Percentiles rank a stretch among this genome's conserved stretches.
Conservation (phyloP, 2,113 vertebrate genomes). For the Osmerus eperlanus region DNA sequence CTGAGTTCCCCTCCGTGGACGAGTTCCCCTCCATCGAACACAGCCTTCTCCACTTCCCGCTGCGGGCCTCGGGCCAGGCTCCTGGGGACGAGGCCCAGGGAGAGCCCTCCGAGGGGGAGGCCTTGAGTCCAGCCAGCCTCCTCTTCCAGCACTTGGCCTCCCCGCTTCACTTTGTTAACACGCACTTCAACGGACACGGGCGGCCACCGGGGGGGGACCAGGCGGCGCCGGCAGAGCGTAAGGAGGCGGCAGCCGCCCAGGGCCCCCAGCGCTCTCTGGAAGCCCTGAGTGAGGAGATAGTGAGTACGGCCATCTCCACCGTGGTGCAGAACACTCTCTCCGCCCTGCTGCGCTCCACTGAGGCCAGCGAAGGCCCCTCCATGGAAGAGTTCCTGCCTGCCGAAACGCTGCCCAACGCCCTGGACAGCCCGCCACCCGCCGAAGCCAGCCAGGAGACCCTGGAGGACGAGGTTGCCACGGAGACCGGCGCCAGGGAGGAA, state of each 20-base stretch:
- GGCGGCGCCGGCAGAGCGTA: slow-evolving; percentile 41
- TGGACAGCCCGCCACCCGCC: slow-evolving; percentile 23
- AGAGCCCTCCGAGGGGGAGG: slow-evolving; percentile 26
- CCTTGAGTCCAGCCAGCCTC: slow-evolving; percentile 70
- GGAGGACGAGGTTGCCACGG: slow-evolving; percentile 26
- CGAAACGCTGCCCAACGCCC: slow-evolving; percentile 50
- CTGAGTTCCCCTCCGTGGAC: slow-evolving; percentile 80
- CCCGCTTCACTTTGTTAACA: slow-evolving; percentile 97
- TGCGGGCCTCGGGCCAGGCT: slow-evolving; percentile 30
- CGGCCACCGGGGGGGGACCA: slow-evolving; percentile 49
- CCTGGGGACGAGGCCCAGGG: slow-evolving; percentile 18
- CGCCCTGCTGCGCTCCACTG: slow-evolving; percentile 76
- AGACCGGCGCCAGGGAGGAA: slow-evolving; percentile 28
- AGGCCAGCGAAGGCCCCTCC: slow-evolving; percentile 68
- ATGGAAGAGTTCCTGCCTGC: slow-evolving; percentile 66
- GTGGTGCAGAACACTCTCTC: slow-evolving; percentile 86
- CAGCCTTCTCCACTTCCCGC: slow-evolving; percentile 65
- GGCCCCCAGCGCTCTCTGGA: slow-evolving; percentile 72
- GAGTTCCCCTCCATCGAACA: slow-evolving; percentile 77
- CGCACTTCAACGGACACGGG: slow-evolving; percentile 89
- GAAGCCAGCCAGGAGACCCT: slow-evolving; percentile 20
- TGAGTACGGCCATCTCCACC: slow-evolving; percentile 82
- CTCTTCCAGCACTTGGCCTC: slow-evolving; percentile 86
- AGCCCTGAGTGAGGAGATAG: slow-evolving; percentile 83
- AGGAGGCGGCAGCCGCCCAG: slow-evolving; percentile 26